These are phyloP conservation scores for Radopholus similis DNA, from an alignment of 1,140 invertebrate species.

Conservation along the genomic window DNA sequence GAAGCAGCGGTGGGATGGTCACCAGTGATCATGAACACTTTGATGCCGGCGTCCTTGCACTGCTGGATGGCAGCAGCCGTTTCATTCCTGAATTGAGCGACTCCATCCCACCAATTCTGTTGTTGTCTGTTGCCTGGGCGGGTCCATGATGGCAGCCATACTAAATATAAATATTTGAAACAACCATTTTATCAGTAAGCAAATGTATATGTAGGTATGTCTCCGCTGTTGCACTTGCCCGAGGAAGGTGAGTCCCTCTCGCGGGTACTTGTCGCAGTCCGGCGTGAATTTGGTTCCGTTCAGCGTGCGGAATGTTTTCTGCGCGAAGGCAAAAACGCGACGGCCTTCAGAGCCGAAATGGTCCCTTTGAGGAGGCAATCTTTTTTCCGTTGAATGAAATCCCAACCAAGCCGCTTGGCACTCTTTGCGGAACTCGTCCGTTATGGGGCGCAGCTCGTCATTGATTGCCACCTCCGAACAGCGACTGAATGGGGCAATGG, in stretches of 20 bases:
- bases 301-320: conserved; percentile 40
- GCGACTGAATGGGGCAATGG: conserved; percentile 35
- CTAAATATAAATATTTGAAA: too few species aligned
- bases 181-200: too few species aligned
- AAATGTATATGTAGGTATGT: too few species aligned
- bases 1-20: conserved; percentile 45
- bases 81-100: conserved; percentile 33
- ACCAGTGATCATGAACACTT: conserved; percentile 44
- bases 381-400: too few species aligned
- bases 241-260: conserved; percentile 43
- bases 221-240: too few species aligned
- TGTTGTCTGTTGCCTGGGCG: conserved; percentile 31
- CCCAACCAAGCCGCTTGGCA: conserved; percentile 45
- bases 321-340: conserved; percentile 53
- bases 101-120: not conserved
- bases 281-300: conserved; percentile 34
- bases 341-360: conserved; percentile 51
- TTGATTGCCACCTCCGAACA: conserved; percentile 38
- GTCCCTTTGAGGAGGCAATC: too few species aligned
- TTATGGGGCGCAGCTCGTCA: conserved; percentile 43
- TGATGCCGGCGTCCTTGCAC: conserved; percentile 42
- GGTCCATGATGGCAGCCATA: conserved; percentile 58
- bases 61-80: conserved; percentile 44
- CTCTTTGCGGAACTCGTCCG: conserved; percentile 47
- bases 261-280: conserved; percentile 37